Conservation (phyloP, 2,888 invertebrate species). For the Biston betularia region DNA sequence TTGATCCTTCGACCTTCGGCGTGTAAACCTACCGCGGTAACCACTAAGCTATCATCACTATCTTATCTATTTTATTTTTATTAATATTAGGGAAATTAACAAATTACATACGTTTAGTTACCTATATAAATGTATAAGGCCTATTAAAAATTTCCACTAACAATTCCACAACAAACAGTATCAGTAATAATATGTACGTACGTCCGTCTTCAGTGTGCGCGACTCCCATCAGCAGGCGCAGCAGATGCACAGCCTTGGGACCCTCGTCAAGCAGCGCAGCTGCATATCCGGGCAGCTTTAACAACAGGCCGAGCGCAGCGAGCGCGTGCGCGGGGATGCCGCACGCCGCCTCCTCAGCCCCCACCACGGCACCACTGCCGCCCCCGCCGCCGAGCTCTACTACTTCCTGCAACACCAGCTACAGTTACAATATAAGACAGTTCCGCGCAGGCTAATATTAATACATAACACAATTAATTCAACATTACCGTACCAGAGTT, state of each 20-base stretch:
- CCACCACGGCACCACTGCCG: slow-evolving; percentile 69
- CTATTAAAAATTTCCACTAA: too few relatives aligned
- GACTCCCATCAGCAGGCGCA: slow-evolving; percentile 95
- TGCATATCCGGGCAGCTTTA: slow-evolving; percentile 96
- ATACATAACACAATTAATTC: too few relatives aligned
- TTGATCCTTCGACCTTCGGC: too few relatives aligned
- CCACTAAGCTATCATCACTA: too few relatives aligned
- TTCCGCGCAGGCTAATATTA: neutral
- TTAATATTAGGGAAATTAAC: too few relatives aligned
- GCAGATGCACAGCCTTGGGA: slow-evolving; percentile 93
- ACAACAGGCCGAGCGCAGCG: slow-evolving; percentile 95
- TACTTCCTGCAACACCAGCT: slow-evolving; percentile 62
- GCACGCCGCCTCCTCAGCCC: slow-evolving; percentile 65
- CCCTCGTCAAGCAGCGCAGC: slow-evolving; percentile 94
- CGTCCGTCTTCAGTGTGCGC: slow-evolving; percentile 97
- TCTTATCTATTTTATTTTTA: too few relatives aligned
- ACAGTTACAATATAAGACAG: slow-evolving; percentile 21
- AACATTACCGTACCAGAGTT: too few relatives aligned
- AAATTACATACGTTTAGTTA: too few relatives aligned
- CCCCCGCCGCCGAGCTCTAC: slow-evolving; percentile 67
- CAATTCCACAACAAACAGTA: too few relatives aligned
- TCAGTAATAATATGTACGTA: slow-evolving; percentile 49
- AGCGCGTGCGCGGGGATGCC: slow-evolving; percentile 95
- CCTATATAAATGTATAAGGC: too few relatives aligned
- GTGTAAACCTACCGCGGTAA: too few relatives aligned